Base-by-base conservation (phyloP, 1,140 invertebrate species). In the Bombus haemorrhoidalis region DNA sequence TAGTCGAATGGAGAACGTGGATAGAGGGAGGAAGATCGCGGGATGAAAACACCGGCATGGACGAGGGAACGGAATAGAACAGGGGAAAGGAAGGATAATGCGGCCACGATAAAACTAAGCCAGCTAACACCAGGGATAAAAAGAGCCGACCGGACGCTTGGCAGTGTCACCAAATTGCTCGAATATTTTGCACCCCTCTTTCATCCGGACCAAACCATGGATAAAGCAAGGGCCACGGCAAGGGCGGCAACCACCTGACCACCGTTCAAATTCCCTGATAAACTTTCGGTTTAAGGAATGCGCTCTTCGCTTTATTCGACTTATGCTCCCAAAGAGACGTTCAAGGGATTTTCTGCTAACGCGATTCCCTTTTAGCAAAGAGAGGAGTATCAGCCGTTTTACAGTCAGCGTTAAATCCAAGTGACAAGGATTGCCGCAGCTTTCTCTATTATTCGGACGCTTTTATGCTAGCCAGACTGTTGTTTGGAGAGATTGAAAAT, bases 101-200 rank as follows among this genome's bases (percentile, higher is more conserved):
- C 90, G 87, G 43, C 90, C 87, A 77, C 92, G 93, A 94, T 93
- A 94, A 94, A 94, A 93, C 93, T 93, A 93, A 94, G 91, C 93
- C 92, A 87, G 91, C 87, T 92, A 93, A 93, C 91, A 90, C 90
- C 91, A 81, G 57, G 87, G 92, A 93, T 91, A 93, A 93, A 91
- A 91, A 92, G 88, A 87, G 79, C 87, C 86, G 76, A 85, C 62
- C 83, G 89, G 88, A 87, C 85, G 90, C 90, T 93, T 92, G 91
- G 91, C 91, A 92, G 91, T 93, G 93, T 93, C 92, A 91, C 91
- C 91, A 92, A 93, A 94, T 93, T 92, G 92, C 90, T 92, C 87
- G 91, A 93, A 94, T 94, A 94, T 93, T 93, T 94, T 91, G 91
- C 91, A 89, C 88, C 87, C 85, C 77, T 64, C 83, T n/a, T 34